phyloP scores from a whole-genome alignment of 2,797 vertebrate genomes.

The Rallus crepitans region DNA sequence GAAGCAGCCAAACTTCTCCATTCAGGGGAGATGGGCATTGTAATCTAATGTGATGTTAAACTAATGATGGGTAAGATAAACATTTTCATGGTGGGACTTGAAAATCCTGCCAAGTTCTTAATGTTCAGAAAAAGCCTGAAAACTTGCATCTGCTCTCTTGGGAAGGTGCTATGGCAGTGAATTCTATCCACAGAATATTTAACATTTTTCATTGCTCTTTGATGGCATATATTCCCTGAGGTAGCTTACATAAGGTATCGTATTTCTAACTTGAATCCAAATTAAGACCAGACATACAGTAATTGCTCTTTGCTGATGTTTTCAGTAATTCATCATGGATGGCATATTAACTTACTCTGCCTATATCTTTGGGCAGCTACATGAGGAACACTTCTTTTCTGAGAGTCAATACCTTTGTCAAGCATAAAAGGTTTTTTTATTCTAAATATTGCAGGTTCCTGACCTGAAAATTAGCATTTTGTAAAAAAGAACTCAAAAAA shows the following conservation, averaged over 20 bases:
- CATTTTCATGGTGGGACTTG: background rate
- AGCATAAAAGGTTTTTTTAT: background rate
- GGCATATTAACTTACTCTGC: background rate
- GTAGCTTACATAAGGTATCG: background rate
- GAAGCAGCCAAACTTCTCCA: background rate
- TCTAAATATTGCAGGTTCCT: background rate
- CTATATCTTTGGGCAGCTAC: background rate
- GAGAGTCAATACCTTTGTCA: background rate
- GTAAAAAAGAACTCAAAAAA: background rate
- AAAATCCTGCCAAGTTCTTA: constrained; percentile 16
- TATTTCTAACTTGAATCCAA: constrained; percentile 24
- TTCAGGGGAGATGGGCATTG: background rate
- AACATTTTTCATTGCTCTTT: constrained; percentile 33
- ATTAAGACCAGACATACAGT: constrained; percentile 13
- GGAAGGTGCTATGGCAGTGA: background rate
- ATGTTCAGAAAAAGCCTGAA: constrained; percentile 25
- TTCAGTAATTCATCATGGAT: background rate
- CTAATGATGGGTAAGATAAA: constrained; percentile 18
- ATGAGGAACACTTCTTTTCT: background rate
- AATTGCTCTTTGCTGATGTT: constrained; percentile 17
- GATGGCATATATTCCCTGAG: constrained; percentile 21
- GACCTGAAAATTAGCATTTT: constrained; percentile 6
- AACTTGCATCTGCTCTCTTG: constrained; percentile 33
- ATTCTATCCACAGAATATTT: background rate
- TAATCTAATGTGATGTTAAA: background rate